Base-by-base conservation (phyloP, 2,797 vertebrate species). In the Sebastes baramenuke region DNA sequence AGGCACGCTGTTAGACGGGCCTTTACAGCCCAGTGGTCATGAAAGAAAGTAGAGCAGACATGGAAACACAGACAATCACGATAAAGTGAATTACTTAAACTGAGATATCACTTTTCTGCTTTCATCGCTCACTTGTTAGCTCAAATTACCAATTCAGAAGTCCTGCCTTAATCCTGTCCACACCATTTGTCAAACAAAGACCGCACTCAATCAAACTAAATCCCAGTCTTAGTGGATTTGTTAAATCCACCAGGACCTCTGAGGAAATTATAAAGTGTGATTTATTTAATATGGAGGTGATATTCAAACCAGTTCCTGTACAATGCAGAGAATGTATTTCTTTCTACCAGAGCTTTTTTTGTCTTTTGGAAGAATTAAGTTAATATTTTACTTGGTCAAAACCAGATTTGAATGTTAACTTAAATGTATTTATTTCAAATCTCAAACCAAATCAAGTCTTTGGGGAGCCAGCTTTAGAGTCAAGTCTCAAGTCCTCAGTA, bases 111-210 rank as follows among this genome's bases (percentile, higher is more conserved):
- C 82, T 88, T 90, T 84, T 84, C 85, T 38, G 56, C 81, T 91
- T 92, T 88, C 81, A 83, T 81, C 72, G 30, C 79, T 81, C 84
- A 60, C 87, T 93, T 84, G 77, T 90, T 87, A 86, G 91, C 84
- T 94, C 83, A 27, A 79, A 89, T 93, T 87, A 93, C 92, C 72
- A 75, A 89, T 88, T 93, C 73, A 85, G 81, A 81, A 79, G 83
- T 79, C 61, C 68, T 80, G 87, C 61, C 71, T 83, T 90, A 90
- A 94, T 93, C 88, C 82, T 55, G 82, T 30, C 73, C 79, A 29
- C 75, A 84, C 67, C 72, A 82, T 87, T 86, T 67, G 64, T 72
- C 49, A 92, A 87, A 93, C 92, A 94, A 93, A 93, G 89, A 72
- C 82, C 16, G 75, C 86, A 88, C 83, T 92, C 89, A 90, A 84